Percentiles rank a stretch among this genome's conserved stretches.
phyloP scores from a whole-genome alignment of 1,140 invertebrate species.

The Apis florea region DNA sequence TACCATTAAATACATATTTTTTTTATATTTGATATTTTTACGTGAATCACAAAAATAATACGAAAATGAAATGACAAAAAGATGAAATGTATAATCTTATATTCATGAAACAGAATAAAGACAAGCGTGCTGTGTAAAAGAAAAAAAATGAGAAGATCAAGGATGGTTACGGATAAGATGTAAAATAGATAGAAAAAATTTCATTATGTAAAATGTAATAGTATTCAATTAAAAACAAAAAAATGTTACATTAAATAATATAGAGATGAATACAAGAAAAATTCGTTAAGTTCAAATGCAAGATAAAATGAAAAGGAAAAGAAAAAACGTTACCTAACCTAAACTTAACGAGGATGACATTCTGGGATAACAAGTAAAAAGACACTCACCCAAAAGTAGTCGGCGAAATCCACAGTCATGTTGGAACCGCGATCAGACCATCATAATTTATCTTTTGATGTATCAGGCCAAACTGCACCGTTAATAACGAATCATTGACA shows the following conservation, averaged over 20 bases:
- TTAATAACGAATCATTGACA: slow-evolving; percentile 39
- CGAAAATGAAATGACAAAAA: slow-evolving; percentile 6
- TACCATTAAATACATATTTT: not conserved
- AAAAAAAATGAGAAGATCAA: slow-evolving; percentile 8
- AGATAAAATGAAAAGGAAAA: not conserved
- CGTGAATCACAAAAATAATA: not conserved
- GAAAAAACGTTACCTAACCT: slow-evolving; percentile 51
- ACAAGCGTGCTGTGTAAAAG: slow-evolving; percentile 22
- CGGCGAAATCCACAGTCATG: slow-evolving; percentile 90
- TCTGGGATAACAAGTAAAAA: not conserved
- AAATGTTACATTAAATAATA: not conserved
- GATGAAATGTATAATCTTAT: slow-evolving; percentile 32
- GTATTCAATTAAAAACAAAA: not conserved
- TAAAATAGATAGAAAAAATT: slow-evolving; percentile 7
- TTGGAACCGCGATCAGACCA: slow-evolving; percentile 75
- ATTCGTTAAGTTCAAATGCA: not conserved
- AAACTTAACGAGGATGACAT: slow-evolving; percentile 47
- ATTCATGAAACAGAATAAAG: slow-evolving; percentile 6
- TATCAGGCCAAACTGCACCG: slow-evolving; percentile 43
- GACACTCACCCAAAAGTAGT: slow-evolving; percentile 89
- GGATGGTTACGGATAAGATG: slow-evolving; percentile 1
- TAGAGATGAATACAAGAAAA: not conserved
- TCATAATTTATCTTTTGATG: slow-evolving; percentile 58
- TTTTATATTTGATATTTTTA: slow-evolving; percentile 9
- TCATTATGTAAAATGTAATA: slow-evolving; percentile 30